Base-by-base conservation (phyloP, 2,797 vertebrate genomes). In the Coccyzus lansbergi region DNA sequence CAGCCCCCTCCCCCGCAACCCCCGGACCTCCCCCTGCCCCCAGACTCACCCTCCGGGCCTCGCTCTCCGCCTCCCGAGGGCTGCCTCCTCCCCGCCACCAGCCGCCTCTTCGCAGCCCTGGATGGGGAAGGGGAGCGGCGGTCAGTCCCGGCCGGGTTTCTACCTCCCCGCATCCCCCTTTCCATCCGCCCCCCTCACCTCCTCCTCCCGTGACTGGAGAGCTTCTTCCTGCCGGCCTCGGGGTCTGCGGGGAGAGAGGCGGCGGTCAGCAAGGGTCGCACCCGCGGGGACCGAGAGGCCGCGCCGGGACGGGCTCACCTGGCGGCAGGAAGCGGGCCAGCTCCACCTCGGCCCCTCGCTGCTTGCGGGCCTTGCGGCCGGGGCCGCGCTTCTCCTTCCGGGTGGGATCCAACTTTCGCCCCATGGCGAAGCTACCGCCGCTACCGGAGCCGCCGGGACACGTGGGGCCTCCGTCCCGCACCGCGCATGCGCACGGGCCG, bases 301-400 rank as follows among this genome's bases (percentile, higher is more conserved):
- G 59, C 40, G 52, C 21, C n/a, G 10, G 20, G 0, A 1, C 8
- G 1, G 59, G 59, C 97, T 97, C 91, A 99, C 98, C 99, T 62
- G 98, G 97, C 33, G 96, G 97, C 80, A 99, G 94, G 87, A 99
- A 98, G 16, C 98, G 98, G 74, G 96, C 95, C 71, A 99, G 96
- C 93, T 99, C 99, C 1, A 98, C 98, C 96, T 99, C 99, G 0
- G 99, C 99, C 25, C 99, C 99, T 46, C 98, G 97, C 96, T 99
- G 99, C 92, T 99, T 99, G 60, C 97, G 98, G 76, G 99, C 87
- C 95, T 99, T 99, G 44, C 98, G 98, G 51, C 99, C 99, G 0
- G 99, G 99, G 9, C 99, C 99, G 49, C 98, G 97, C 91, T 98
- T 99, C 96, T 98, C 98, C 93, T 98, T 98, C 86, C 77, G 98